A percentile compares a stretch with the other conserved stretches of the same genome.
Conservation (phyloP, 2,113 vertebrate genomes). For the Aldabrachelys gigantea region DNA sequence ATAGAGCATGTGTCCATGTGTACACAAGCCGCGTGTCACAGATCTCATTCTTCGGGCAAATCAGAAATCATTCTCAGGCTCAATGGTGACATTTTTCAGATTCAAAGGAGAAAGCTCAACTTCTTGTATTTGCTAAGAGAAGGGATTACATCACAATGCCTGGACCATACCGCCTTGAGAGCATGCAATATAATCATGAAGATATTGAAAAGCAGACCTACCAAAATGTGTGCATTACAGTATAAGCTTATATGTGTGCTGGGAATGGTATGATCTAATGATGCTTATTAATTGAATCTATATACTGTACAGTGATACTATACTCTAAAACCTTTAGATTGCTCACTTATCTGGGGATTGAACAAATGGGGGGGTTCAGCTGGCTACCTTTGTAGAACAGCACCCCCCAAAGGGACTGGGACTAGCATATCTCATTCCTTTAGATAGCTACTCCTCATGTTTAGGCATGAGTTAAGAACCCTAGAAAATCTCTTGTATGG, state of each 20-base stretch:
- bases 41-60: background rate
- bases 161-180: background rate
- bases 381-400: background rate
- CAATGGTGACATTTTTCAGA: background rate
- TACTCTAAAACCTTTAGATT: background rate
- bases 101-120: background rate
- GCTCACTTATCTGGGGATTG: background rate
- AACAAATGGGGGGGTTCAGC: background rate
- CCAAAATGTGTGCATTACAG: background rate
- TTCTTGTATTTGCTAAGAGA: background rate
- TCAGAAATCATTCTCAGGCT: background rate
- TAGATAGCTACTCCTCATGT: background rate
- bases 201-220: background rate
- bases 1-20: rapidly evolving
- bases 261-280: background rate
- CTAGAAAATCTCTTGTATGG: background rate
- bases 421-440: background rate
- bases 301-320: background rate
- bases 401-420: background rate
- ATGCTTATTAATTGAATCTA: background rate
- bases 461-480: background rate
- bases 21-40: background rate
- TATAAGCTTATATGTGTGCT: background rate
- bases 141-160: background rate
- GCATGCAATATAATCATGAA: background rate